phyloP scores from a whole-genome alignment of 2,888 invertebrate genomes.

The Elysia crispata region DNA sequence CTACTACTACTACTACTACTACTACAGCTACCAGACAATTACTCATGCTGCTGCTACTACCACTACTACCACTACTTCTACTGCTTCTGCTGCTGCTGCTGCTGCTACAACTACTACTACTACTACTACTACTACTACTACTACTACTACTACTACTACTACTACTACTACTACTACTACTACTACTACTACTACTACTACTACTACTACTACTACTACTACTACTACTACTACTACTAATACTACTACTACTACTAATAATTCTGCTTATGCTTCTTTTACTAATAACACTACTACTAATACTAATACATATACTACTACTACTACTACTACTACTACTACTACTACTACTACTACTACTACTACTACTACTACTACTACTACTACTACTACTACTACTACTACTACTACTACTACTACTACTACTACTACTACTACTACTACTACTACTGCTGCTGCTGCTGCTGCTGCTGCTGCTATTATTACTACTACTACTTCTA shows the following conservation, averaged over 20 bases:
- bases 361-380: conserved; percentile 42
- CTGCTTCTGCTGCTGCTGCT: conserved; percentile 32
- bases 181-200: conserved; percentile 29
- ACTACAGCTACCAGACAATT: conserved; percentile 12
- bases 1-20: conserved; percentile 29
- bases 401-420: conserved; percentile 26
- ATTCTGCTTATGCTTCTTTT: conserved; percentile 11
- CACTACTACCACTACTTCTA: conserved; percentile 35
- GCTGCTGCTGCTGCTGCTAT: no score
- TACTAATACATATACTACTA: conserved; percentile 36
- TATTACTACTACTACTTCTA: no score
- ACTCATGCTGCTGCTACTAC: neutral
- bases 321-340: conserved; percentile 41
- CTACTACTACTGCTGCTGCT: no score
- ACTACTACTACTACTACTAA: conserved; percentile 11
- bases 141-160: conserved; percentile 39
- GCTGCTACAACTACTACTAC: conserved; percentile 36
- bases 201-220: neutral
- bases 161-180: conserved; percentile 31
- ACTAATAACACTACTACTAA: conserved; percentile 36
- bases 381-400: conserved; percentile 37
- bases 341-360: conserved; percentile 40
- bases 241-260: conserved; percentile 38
- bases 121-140: conserved; percentile 40
- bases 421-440: neutral